Base-by-base conservation (phyloP, 2,888 invertebrate species). In the Troides helena region DNA sequence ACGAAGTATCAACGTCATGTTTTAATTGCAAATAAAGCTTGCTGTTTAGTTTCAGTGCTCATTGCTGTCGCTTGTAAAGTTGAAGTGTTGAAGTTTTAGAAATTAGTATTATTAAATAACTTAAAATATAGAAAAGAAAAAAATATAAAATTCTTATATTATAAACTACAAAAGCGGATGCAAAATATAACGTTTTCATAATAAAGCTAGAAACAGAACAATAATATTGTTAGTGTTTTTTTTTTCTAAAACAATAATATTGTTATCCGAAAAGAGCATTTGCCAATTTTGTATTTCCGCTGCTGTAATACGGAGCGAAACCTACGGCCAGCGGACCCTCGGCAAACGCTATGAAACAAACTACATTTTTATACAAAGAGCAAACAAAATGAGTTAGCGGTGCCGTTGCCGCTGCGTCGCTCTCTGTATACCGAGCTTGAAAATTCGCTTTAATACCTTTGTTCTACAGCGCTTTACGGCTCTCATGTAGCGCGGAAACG, bases 371-470 rank as follows among this genome's bases (percentile, higher is more conserved):
- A 87, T 85, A 82, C 80, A 83, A 82, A 85, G 82, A 72, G 68
- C 85, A 88, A 90, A 91, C 87, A 87, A 88, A 90, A 89, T 88
- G 86, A 89, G 87, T 88, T 89, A 88, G 86, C 82, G 83, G 83
- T 85, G 84, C 85, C 82, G 86, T 82, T 85, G 83, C 85, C 82
- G 86, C 82, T 85, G 83, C 86, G 84, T 84, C 86, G 87, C 85
- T 87, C 86, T 84, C 83, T 80, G 83, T 86, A 84, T 86, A 84
- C 80, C 83, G 82, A 86, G 90, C 89, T 88, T 84, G 85, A 86
- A 90, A 89, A 90, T 90, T 90, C 86, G 85, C 87, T 90, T 90
- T 90, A 90, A 91, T 89, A 89, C 88, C 89, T 88, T 90, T 90
- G 89, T 90, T 90, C 88, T 86, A 87, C 88, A 89, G 81, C 85